These are phyloP conservation scores for Anorthoa munda DNA, from an alignment of 2,888 invertebrate genomes.

Conservation along the genomic window DNA sequence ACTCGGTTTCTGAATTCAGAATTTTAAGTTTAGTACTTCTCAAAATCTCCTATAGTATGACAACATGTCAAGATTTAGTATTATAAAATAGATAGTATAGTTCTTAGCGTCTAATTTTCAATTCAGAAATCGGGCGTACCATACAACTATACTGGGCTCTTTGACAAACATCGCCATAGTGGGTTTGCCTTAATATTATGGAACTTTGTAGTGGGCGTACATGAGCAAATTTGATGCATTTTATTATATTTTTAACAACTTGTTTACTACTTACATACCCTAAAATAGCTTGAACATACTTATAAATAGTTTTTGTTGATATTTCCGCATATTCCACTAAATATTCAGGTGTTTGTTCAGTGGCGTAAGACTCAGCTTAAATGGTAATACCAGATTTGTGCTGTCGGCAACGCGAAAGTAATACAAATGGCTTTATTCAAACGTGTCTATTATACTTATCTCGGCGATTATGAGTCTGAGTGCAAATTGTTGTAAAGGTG, in stretches of 20 bases:
- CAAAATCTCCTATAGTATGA: too few relatives aligned
- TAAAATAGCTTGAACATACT: conserved; percentile 11
- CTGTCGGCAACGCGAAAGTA: conserved; percentile 54
- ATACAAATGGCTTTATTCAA: conserved; percentile 61
- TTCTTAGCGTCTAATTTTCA: background rate
- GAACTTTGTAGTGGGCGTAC: background rate
- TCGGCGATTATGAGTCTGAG: conserved; percentile 40
- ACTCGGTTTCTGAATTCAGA: background rate
- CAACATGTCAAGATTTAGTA: too few relatives aligned
- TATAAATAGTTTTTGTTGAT: conserved; percentile 35
- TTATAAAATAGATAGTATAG: too few relatives aligned
- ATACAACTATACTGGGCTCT: background rate
- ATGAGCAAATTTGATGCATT: background rate
- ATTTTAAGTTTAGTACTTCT: background rate
- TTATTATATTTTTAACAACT: background rate
- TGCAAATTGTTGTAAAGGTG: conserved; percentile 33
- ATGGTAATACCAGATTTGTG: conserved; percentile 58
- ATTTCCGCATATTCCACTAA: conserved; percentile 41
- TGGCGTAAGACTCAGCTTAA: conserved; percentile 57
- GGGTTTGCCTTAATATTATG: background rate
- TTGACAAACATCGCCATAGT: background rate
- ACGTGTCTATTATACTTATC: conserved; percentile 43
- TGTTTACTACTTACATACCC: background rate
- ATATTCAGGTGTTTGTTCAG: conserved; percentile 58
- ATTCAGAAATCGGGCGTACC: background rate